These are phyloP conservation scores for Coenonympha arcania DNA, from an alignment of 2,888 invertebrate species.

Conservation along the genomic window DNA sequence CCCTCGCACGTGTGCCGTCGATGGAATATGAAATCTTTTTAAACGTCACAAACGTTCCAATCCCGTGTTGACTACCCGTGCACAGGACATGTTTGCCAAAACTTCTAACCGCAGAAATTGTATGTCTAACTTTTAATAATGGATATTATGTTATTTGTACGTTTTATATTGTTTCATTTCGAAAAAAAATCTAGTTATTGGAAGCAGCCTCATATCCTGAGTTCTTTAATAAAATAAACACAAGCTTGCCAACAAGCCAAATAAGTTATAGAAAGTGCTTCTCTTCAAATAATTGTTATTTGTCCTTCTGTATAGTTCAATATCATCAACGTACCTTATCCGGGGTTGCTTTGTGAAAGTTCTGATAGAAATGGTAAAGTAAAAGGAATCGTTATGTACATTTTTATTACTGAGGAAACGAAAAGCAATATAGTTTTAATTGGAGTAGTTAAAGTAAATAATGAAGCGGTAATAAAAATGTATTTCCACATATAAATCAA, in stretches of 20 bases:
- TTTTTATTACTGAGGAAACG: neutral
- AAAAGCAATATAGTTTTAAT: neutral
- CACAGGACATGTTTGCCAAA: conserved; percentile 42
- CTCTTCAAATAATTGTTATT: neutral
- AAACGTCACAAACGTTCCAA: conserved; percentile 51
- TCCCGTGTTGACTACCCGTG: conserved; percentile 32
- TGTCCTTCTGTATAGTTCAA: neutral
- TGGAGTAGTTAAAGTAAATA: neutral
- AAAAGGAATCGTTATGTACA: neutral
- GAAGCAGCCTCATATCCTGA: no score
- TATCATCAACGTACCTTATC: neutral
- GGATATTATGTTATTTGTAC: neutral
- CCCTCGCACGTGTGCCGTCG: conserved; percentile 59
- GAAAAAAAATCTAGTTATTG: no score
- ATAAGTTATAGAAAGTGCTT: neutral
- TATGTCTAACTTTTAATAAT: neutral
- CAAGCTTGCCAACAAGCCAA: no score
- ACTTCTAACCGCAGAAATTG: no score
- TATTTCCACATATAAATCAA: neutral
- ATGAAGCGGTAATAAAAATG: neutral
- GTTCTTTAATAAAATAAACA: no score
- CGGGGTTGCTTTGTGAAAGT: neutral
- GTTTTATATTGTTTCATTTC: no score
- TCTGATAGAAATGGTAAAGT: neutral
- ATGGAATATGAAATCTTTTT: conserved; percentile 41